Percentiles rank a stretch among this genome's conserved stretches.
Conservation (phyloP, 64 coral and sea anemone genomes). For the Anthopleura sola region DNA sequence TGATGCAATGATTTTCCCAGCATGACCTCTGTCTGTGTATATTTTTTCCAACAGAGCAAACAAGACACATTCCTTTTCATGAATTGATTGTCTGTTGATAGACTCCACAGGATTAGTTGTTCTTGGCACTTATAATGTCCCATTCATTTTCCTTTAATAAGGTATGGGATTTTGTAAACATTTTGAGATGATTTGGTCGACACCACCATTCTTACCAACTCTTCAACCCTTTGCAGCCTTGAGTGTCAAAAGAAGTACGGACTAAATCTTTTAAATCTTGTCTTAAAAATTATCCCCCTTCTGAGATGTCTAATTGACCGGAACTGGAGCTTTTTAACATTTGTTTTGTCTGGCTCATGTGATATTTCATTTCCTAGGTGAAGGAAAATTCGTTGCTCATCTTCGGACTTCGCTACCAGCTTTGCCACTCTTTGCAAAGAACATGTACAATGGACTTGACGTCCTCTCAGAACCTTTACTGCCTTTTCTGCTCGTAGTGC, state of each 20-base stretch:
- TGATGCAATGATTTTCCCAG: background rate
- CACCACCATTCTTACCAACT: slow-evolving; percentile 11
- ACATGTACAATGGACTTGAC: slow-evolving; percentile 48
- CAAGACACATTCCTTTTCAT: background rate
- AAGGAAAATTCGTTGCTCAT: slow-evolving; percentile 35
- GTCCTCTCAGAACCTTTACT: slow-evolving; percentile 35
- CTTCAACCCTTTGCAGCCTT: background rate
- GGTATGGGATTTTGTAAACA: background rate
- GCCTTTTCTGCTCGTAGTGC: no score
- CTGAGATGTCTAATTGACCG: background rate
- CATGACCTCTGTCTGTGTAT: background rate
- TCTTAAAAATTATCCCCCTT: background rate
- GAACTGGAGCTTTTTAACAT: slow-evolving; percentile 34
- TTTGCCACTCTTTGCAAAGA: slow-evolving; percentile 46
- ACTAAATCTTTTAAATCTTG: background rate
- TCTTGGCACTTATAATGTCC: background rate
- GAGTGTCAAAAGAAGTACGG: background rate
- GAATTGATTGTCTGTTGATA: no score
- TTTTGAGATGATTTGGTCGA: background rate
- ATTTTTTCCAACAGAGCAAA: background rate
- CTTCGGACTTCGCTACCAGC: slow-evolving; percentile 29
- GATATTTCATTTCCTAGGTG: slow-evolving; percentile 26
- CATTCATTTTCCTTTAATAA: background rate
- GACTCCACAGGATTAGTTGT: no score
- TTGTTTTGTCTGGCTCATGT: slow-evolving; percentile 20